Conservation (phyloP, 2,888 invertebrate genomes). For the Synergus itoensis region DNA sequence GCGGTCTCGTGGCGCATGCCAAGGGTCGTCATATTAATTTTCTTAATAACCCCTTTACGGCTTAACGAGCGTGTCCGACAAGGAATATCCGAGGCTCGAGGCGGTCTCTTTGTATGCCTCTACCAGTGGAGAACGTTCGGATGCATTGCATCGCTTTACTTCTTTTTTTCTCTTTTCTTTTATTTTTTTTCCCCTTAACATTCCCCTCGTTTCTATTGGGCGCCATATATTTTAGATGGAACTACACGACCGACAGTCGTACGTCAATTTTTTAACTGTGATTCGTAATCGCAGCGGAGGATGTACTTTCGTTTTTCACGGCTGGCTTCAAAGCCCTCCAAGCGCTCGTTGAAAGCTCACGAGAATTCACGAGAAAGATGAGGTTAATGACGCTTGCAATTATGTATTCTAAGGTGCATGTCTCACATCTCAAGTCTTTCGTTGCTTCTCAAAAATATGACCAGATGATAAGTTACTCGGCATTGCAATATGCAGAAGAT, state of each 20-base stretch:
- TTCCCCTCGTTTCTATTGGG: slow-evolving; percentile 37
- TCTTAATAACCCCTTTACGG: slow-evolving; percentile 41
- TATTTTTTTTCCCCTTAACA: neutral
- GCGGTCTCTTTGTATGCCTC: slow-evolving; percentile 37
- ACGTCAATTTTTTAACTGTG: slow-evolving; percentile 32
- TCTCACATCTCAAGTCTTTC: neutral
- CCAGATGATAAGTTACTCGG: no score
- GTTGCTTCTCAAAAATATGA: neutral
- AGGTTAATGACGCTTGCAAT: slow-evolving; percentile 37
- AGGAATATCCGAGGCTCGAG: slow-evolving; percentile 37
- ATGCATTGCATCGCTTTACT: slow-evolving; percentile 8
- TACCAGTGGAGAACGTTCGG: neutral
- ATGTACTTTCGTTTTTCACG: slow-evolving; percentile 37
- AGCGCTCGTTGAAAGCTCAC: slow-evolving; percentile 23
- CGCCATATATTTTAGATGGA: slow-evolving; percentile 41
- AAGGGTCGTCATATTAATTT: slow-evolving; percentile 33
- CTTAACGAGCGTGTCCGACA: slow-evolving; percentile 42
- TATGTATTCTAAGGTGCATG: slow-evolving; percentile 16
- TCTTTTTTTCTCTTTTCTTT: neutral
- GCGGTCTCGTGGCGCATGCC: slow-evolving; percentile 26
- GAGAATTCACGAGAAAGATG: slow-evolving; percentile 18
- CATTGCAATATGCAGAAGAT: no score
- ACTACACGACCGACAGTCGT: slow-evolving; percentile 27
- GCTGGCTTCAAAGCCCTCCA: slow-evolving; percentile 36
- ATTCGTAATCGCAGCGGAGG: slow-evolving; percentile 37